These are phyloP conservation scores for Schizaphis graminum DNA, from an alignment of 2,888 invertebrate genomes.

Conservation along the genomic window DNA sequence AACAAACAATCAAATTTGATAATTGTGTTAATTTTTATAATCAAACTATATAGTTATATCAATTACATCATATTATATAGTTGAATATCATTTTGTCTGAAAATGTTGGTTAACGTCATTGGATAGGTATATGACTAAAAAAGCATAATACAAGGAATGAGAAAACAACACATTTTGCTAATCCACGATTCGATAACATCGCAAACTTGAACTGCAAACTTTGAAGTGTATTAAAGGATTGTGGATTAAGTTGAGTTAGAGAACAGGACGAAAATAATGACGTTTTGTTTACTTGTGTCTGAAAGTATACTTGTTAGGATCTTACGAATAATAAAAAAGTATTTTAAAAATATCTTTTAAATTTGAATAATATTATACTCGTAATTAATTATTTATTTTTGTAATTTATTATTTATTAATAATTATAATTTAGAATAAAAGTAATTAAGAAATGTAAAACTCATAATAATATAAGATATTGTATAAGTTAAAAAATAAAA, in stretches of 20 bases:
- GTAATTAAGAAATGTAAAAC: background rate
- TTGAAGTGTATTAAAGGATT: background rate
- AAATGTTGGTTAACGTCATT: background rate
- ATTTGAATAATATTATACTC: background rate
- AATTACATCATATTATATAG: background rate
- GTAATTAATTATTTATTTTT: background rate
- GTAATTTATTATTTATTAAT: background rate
- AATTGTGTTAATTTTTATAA: background rate
- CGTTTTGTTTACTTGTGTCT: background rate
- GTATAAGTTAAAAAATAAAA: background rate
- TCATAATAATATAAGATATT: background rate
- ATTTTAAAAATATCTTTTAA: background rate
- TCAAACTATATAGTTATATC: background rate
- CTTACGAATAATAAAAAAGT: background rate
- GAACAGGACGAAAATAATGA: background rate
- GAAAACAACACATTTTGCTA: background rate
- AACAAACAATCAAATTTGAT: background rate
- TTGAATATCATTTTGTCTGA: background rate
- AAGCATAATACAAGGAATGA: background rate
- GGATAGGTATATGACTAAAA: background rate
- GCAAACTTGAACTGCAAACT: background rate
- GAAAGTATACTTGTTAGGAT: background rate
- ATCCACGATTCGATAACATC: background rate
- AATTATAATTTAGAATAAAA: no score
- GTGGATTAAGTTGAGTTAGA: background rate